A percentile compares a stretch with the other conserved stretches of the same genome.
Evolutionary conservation across 1,140 invertebrate genomes (phyloP).

Genomic region (Hylaeus anthracinus): DNA sequence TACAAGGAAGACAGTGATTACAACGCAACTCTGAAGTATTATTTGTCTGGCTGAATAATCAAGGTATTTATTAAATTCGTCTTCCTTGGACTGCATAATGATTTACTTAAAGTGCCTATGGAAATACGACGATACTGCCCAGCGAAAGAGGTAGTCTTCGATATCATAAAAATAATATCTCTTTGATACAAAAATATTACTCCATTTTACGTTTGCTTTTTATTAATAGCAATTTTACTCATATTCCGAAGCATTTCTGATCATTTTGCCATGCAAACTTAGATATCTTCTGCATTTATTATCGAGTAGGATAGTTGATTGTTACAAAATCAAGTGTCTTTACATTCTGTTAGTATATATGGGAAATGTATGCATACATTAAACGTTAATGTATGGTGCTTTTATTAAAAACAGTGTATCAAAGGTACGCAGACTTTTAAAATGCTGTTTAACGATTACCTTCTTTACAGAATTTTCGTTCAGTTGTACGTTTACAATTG

Average conservation of each 20-base stretch:
- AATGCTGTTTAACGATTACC: background rate
- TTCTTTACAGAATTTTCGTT: background rate
- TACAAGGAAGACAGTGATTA: conserved; percentile 91
- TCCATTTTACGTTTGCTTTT: background rate
- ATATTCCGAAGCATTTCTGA: conserved; percentile 9
- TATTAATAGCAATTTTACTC: background rate
- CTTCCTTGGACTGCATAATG: conserved; percentile 23
- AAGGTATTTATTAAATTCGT: conserved; percentile 14
- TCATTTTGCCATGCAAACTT: conserved; percentile 24
- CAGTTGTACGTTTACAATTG: conserved; percentile 17
- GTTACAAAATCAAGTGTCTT: conserved; percentile 37
- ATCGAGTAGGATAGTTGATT: conserved; percentile 23
- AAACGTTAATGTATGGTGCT: conserved; percentile 24
- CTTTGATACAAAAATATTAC: background rate
- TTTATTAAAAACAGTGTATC: conserved; percentile 7
- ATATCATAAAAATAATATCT: background rate
- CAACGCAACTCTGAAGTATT: conserved; percentile 86
- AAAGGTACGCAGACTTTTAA: conserved; percentile 4
- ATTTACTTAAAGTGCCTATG: conserved; percentile 22
- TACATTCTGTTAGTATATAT: conserved; percentile 35
- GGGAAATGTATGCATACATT: conserved; percentile 16
- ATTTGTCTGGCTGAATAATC: conserved; percentile 33
- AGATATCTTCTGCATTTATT: conserved; percentile 37
- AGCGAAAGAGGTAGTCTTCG: background rate
- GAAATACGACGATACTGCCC: conserved; percentile 12